Evolutionary conservation across 2,797 vertebrate species (phyloP), one percentile per base, ranked within the genome.

Genomic region (Luscinia luscinia): DNA sequence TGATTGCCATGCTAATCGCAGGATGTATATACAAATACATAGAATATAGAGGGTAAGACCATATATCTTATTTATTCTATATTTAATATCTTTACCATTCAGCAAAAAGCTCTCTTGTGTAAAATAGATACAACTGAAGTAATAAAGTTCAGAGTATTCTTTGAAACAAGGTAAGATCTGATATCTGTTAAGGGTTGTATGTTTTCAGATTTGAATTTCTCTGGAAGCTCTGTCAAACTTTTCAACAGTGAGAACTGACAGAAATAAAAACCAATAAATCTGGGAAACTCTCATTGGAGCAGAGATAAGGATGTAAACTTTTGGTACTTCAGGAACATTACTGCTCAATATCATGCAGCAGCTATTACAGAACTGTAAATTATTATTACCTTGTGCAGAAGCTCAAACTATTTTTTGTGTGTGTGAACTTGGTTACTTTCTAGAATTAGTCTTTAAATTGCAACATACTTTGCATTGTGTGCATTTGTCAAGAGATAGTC

Each of bases 21-120:
- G 96, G 98, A 95, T 99, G 98, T 96, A 99, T 99, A 98, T 99
- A 99, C 98, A 99, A 99, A 96, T 99, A 99, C 97, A 99, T 99
- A 15, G 99, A 99, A 94, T 99, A 99, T 97, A 97, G 98, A 93
- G 99, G 99, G 99, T 99, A 97, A 98, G 98, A 91, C 74, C 69
- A 84, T 67, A 72, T 91, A 93, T 96, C 69, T 87, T 92, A 75
- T 89, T 91, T 93, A 85, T 96, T 93, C 76, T 94, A 52, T 82
- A 54, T 88, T 90, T 94, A 82, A 49, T 95, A 70, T 86, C 40
- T 93, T 87, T 95, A 75, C 59, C 11, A 43, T 79, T 90, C 32
- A 89, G 48, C 69, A 87, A 51, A 66, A 88, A 83, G 9, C 28
- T n/a, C 19, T 89, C 84, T 74, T 91, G 16, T 91, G n/a, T 72